Evolutionary conservation across 1,140 invertebrate genomes (phyloP), one percentile per base, ranked within the genome.

Genomic region (Chlorops oryzae): DNA sequence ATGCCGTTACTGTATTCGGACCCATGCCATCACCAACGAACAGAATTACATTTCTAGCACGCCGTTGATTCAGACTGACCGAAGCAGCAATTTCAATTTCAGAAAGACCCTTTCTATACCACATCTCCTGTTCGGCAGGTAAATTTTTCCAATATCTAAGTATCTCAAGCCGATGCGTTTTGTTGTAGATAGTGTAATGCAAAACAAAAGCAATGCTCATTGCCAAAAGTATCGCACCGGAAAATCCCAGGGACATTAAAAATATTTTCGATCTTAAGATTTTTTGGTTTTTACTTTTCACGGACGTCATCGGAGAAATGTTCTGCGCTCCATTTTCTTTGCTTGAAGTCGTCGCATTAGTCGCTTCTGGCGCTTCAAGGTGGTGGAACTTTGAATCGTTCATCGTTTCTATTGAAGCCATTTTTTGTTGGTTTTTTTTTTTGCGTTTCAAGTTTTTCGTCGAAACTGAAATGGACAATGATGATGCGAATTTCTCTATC

Each of bases 1-100:
- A 81, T 0, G 92, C 89, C 0, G 92, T 92, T 17, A 92, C 79
- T 0, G 92, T 95, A 25, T 89, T 84, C 0, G 90, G 79, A 5
- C 92, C 92, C 92, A 98, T 96, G 1, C 94, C 93, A 64, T 96
- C 92, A 0, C 92, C 94, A 10, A 96, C 75, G 62, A 96, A 96
- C 0, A 96, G 54, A 20, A 96, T 89, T 0, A 95, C 84, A 71
- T 96, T 96, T 70, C 87, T 92, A 0, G 93, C 93, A 0, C 73
- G 64, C 0, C 79, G 76, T 2, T 74, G 69, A 53, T 86, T 86
- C 59, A 73, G 75, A 65, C 78, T 74, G 6, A 80, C 72, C 17
- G 75, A 72, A 2, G 87, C 58, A 1, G 84, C 79, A 37, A 79
- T 77, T 43, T 81, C 63, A 0, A 89, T 61, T 51, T 87, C 85